Evolutionary conservation across 2,888 invertebrate genomes (phyloP), one percentile per base, ranked within the genome.

Genomic region (Odontocolon sp.): DNA sequence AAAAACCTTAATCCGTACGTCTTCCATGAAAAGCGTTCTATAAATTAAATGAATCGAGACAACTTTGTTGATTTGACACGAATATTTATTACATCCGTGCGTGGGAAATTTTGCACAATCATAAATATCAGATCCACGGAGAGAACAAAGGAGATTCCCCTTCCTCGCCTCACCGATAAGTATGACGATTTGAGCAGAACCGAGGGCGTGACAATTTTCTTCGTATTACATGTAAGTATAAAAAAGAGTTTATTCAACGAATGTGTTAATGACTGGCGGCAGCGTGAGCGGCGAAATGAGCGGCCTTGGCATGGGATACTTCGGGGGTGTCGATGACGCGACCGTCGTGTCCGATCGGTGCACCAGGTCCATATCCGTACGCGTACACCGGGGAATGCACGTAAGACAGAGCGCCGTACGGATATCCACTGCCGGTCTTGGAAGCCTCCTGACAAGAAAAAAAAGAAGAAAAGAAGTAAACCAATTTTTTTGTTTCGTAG

Each of bases 261-360:
- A 28, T 16, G 42, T 18, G 47, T 50, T 77, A 79, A 66, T 78
- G 73, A 75, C 69, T 74, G 69, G 77, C 80, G 50, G 78, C 80
- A 23, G 86, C 87, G 77, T 87, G 85, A 63, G 87, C 87, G 47
- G 83, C 80, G 42, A 85, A 72, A 77, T 89, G 88, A 47, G 85
- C 85, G 26, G 86, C 88, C 78, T 88, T 89, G 64, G 89, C 88
- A 56, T 86, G 85, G 28, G 88, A 87, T 11, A 89, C 88, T 80
- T 89, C 89, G 45, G 89, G 89, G 45, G 88, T 89, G 81, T 89
- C 89, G 56, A 86, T 69, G 3, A 87, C 87, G 9, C 84, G 81
- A n/a, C 87, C 87, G 36, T 87, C 88, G 33, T 80, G 82, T 28
- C 88, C 88, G n/a, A 88, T 81, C 26, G 88, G 88, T 40, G 88